These are phyloP conservation scores for Marronus borbonicus DNA, from an alignment of 2,888 invertebrate genomes.

Conservation along the genomic window DNA sequence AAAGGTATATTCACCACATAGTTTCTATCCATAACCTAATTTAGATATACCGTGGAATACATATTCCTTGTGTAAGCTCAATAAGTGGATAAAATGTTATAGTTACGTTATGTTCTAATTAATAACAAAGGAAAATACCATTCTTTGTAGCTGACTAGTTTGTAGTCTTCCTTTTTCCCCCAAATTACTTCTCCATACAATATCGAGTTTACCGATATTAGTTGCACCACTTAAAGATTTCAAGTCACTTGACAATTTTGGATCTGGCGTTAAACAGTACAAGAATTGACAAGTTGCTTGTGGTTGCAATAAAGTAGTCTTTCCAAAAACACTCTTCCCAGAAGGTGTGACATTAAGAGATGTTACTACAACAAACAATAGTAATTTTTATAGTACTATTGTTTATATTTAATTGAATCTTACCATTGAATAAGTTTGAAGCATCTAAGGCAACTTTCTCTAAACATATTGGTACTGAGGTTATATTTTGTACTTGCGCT, in stretches of 20 bases:
- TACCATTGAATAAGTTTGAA: slow-evolving; percentile 87
- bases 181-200: slow-evolving; percentile 97
- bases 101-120: too few relatives aligned
- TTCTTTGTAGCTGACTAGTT: slow-evolving; percentile 94
- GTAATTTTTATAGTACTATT: slow-evolving; percentile 11
- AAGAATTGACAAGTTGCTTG: slow-evolving; percentile 95
- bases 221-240: slow-evolving; percentile 87
- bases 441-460: slow-evolving; percentile 96
- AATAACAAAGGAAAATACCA: slow-evolving; percentile 72
- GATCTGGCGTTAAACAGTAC: slow-evolving; percentile 90
- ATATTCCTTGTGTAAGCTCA: too few relatives aligned
- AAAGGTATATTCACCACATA: too few relatives aligned
- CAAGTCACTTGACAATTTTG: slow-evolving; percentile 82
- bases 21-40: too few relatives aligned
- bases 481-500: slow-evolving; percentile 92
- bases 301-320: slow-evolving; percentile 87
- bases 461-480: slow-evolving; percentile 91
- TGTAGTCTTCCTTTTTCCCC: slow-evolving; percentile 97
- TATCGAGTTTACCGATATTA: slow-evolving; percentile 96
- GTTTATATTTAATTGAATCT: slow-evolving; percentile 72
- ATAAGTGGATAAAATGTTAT: too few relatives aligned
- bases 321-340: slow-evolving; percentile 84
- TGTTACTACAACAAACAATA: slow-evolving; percentile 72
- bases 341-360: slow-evolving; percentile 80
- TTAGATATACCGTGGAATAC: too few relatives aligned